Evolutionary conservation across 2,888 invertebrate genomes (phyloP), one percentile per base, ranked within the genome.

Genomic region (Phaonia tiefii): DNA sequence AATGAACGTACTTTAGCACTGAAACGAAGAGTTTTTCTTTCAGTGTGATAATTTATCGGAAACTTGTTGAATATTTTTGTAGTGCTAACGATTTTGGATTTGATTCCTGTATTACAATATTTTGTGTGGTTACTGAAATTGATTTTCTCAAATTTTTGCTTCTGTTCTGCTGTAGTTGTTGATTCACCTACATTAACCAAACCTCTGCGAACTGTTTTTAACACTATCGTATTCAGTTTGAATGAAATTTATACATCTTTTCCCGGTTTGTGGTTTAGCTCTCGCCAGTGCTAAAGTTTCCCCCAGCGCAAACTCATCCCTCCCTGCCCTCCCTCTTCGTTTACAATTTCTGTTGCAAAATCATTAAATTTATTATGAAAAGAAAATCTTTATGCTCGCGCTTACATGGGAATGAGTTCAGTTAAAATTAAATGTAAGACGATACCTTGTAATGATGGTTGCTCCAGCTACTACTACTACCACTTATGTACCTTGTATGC

Each of bases 381-480:
- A 37, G 51, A 11, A 31, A 42, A 31, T 37, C 46, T 25, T 60
- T 42, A 58, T 25, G 31, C 46, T 11, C 39, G 17, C 60, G 42
- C 63, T 1, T 37, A 37, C 15, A 58, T 8, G 58, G 8, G 3
- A 7, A 37, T 11, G 17, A 25, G 20, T 1, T 63, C 15, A 49
- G 60, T 31, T 31, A 75, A 75, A 81, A 81, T 77, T 81, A 77
- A 77, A 72, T 74, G 77, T 63, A 81, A 81, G 54, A 60, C 72
- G 75, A 75, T 77, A 77, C 66, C 51, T 31, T 31, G 31, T 31
- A 65, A 70, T 65, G 60, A n/a, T n/a, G n/a, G n/a, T n/a, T n/a
- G 31, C 31, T 31, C 31, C 31, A 31, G 31, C 3, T 31, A 31
- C 31, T 31, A 31, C 31, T 31, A 31, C 75, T 76, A 65, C 80